Evolutionary conservation across 2,797 vertebrate species (phyloP), one percentile per base, ranked within the genome.

Genomic region (Lemur catta): DNA sequence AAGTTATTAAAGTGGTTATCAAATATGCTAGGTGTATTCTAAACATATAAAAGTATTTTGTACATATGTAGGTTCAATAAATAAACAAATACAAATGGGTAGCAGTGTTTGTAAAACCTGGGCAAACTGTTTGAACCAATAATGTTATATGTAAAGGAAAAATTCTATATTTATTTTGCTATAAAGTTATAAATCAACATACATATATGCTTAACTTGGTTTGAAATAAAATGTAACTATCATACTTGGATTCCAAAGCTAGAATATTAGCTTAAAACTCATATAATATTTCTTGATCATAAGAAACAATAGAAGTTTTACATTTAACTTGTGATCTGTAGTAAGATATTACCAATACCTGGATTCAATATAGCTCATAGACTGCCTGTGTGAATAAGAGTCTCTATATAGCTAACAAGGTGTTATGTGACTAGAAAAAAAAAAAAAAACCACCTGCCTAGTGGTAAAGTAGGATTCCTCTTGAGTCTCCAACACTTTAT

Each of bases 81-180:
- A 94, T 88, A 82, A 87, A 80, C 65, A 87, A 55, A 4, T 41
- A 33, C 52, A 81, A 71, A 78, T 86, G 50, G 41, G n/a, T 20
- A 63, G 14, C 61, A 75, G 22, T 48, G 5, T 89, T 89, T 94
- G 24, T 24, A 94, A 96, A 93, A 71, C n/a, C 35, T n/a, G 35
- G 69, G 65, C 2, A 81, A 94, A 67, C 13, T 75, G 18, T 48
- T 82, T 78, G 57, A 71, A 84, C 38, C 94, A 80, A 84, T 63
- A 46, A 93, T 78, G 7, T 48, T 35, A 78, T 52, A 59, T 81
- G 24, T 43, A 26, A 80, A 90, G 41, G 24, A 7, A 7, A 46
- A 95, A 85, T 93, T 93, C 14, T 95, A 26, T 71, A 81, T 75
- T 95, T 95, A 57, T 46, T 95, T 86, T 96, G 38, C 4, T 80